These are phyloP conservation scores for Brachycybe producta DNA, from an alignment of 2,888 invertebrate species.

Conservation along the genomic window DNA sequence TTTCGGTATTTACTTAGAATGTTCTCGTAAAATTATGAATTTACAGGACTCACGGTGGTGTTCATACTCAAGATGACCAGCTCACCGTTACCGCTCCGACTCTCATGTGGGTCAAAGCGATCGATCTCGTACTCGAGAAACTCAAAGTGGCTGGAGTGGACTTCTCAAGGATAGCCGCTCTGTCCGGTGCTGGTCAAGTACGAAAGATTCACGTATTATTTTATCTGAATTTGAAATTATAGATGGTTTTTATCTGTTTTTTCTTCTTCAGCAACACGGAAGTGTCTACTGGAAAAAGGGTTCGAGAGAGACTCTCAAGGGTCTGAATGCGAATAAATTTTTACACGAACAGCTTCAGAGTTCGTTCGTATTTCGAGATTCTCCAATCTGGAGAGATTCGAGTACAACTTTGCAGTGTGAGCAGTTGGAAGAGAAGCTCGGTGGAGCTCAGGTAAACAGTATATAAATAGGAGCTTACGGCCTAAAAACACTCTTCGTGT, in stretches of 20 bases:
- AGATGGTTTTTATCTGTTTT: conserved; percentile 5
- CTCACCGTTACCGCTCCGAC: conserved; percentile 62
- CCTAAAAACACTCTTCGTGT: conserved; percentile 5
- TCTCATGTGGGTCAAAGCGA: conserved; percentile 87
- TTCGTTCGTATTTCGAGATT: conserved; percentile 61
- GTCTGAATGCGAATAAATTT: conserved; percentile 57
- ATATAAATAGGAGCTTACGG: background rate
- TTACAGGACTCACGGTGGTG: conserved; percentile 52
- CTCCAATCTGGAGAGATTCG: conserved; percentile 96
- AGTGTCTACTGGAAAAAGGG: conserved; percentile 87
- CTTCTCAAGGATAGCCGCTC: conserved; percentile 62
- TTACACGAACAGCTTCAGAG: conserved; percentile 64
- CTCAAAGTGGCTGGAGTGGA: conserved; percentile 68
- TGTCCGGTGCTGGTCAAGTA: conserved; percentile 89
- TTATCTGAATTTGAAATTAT: background rate
- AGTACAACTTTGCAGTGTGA: conserved; percentile 62
- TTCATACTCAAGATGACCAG: conserved; percentile 40
- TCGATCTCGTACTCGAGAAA: conserved; percentile 78
- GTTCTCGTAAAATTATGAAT: too few relatives aligned
- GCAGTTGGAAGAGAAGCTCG: conserved; percentile 64
- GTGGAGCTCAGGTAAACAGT: conserved; percentile 52
- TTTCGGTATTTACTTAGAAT: conserved; percentile 1
- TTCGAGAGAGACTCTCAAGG: conserved; percentile 48
- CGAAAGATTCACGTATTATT: too few relatives aligned
- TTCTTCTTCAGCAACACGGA: conserved; percentile 71